Evolutionary conservation across 2,888 invertebrate genomes (phyloP).

Genomic region (Pammene fasciana): DNA sequence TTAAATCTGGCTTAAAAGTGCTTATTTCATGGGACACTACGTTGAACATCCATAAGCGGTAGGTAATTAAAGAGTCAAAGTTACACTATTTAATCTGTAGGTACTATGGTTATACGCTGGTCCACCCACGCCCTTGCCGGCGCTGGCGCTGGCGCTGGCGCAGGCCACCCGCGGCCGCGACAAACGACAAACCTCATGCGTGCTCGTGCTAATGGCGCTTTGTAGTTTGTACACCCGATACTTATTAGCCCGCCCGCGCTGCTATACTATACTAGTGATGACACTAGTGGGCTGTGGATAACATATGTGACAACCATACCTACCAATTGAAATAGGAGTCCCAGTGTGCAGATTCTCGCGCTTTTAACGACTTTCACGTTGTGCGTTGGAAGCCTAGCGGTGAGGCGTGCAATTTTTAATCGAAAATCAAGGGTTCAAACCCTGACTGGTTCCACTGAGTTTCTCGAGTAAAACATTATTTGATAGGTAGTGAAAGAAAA

Average conservation of each 20-base stretch:
- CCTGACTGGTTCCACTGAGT: too few species aligned
- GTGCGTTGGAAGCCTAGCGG: too few species aligned
- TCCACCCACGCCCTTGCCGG: not conserved
- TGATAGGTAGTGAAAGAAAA: too few species aligned
- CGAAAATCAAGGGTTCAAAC: too few species aligned
- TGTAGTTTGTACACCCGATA: constrained; percentile 28
- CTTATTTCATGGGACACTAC: too few species aligned
- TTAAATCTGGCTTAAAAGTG: too few species aligned
- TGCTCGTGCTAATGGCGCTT: constrained; percentile 27
- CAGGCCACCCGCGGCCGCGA: constrained; percentile 24
- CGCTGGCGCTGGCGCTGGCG: constrained; percentile 14
- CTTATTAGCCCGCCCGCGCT: constrained; percentile 37
- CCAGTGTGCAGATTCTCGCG: not conserved
- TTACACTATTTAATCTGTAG: not conserved
- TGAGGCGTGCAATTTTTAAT: too few species aligned
- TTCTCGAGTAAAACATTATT: too few species aligned
- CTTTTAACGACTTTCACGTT: too few species aligned
- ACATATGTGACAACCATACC: constrained; percentile 7
- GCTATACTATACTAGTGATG: constrained; percentile 2
- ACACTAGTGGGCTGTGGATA: not conserved
- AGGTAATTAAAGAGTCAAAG: not conserved
- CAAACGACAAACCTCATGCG: not conserved
- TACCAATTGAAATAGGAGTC: not conserved
- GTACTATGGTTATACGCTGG: not conserved
- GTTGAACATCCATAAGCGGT: too few species aligned